These are phyloP conservation scores for Mionectes olivaceus DNA, from an alignment of 2,797 vertebrate genomes.

Conservation along the genomic window DNA sequence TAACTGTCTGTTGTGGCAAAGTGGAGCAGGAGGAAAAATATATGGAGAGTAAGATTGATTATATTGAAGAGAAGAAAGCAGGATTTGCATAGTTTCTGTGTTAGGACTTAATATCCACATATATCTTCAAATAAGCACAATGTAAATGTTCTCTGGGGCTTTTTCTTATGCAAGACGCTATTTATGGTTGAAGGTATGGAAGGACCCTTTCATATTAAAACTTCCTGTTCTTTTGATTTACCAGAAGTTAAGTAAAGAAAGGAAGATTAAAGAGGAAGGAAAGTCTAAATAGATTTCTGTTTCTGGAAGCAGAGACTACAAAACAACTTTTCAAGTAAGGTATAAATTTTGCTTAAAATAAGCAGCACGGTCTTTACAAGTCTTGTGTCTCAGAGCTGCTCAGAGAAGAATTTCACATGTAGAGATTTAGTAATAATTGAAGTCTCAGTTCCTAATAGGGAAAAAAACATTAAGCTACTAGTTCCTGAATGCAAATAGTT, in stretches of 20 bases:
- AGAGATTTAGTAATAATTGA: constrained; percentile 1
- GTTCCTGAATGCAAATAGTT: neutral
- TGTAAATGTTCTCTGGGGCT: constrained; percentile 14
- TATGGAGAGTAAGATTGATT: neutral
- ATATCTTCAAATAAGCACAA: neutral
- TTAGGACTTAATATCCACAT: neutral
- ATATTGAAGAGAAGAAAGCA: neutral
- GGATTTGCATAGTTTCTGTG: constrained; percentile 29
- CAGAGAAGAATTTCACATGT: neutral
- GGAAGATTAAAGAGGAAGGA: constrained; percentile 58
- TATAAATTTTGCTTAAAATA: constrained; percentile 48
- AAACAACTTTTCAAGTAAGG: constrained; percentile 49
- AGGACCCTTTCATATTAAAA: constrained; percentile 35
- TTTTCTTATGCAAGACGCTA: neutral
- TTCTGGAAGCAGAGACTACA: constrained; percentile 50
- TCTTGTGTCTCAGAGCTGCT: neutral
- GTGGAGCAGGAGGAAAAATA: neutral
- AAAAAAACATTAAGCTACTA: neutral
- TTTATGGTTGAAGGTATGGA: constrained; percentile 46
- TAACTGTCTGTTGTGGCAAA: neutral
- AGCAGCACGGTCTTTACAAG: constrained; percentile 10
- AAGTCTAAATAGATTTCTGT: constrained; percentile 33
- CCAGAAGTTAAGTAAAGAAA: constrained; percentile 39
- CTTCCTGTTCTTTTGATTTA: constrained; percentile 61
- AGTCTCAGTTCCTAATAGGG: neutral